Conservation (phyloP, 2,797 vertebrate genomes). For the Fundulus diaphanus region DNA sequence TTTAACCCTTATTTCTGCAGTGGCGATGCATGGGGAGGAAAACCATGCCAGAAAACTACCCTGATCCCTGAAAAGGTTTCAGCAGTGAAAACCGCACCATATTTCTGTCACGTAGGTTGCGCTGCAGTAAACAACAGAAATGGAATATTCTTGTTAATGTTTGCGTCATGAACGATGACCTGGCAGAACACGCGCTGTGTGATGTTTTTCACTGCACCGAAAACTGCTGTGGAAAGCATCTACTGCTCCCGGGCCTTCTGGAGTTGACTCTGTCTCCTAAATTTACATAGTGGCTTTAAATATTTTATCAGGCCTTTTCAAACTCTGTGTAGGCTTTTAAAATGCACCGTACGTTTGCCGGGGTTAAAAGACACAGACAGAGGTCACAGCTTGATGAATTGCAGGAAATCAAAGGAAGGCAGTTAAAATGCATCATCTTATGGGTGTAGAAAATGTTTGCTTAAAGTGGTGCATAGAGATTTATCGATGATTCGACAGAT, state of each 20-base stretch:
- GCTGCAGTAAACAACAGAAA: not conserved
- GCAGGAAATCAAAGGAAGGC: not conserved
- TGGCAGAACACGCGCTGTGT: not conserved
- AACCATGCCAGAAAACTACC: not conserved
- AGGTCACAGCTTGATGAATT: not conserved
- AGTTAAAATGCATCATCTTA: not conserved
- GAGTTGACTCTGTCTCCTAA: not conserved
- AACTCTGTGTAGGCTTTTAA: not conserved
- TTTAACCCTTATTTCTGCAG: too few species aligned
- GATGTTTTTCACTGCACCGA: not conserved
- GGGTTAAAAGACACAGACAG: not conserved
- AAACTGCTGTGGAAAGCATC: constrained; percentile 3
- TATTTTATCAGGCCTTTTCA: not conserved
- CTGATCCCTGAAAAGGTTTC: not conserved
- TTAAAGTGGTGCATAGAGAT: not conserved
- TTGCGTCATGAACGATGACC: not conserved
- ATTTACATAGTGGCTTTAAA: constrained; percentile 12
- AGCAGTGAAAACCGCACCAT: not conserved
- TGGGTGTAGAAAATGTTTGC: not conserved
- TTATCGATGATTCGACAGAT: not conserved
- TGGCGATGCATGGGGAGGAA: too few species aligned
- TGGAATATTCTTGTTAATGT: not conserved
- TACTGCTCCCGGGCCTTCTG: not conserved
- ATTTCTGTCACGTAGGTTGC: not conserved
- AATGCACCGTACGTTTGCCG: not conserved